phyloP scores from a whole-genome alignment of 2,797 vertebrate genomes.

The Heteromormyrus szaboi region DNA sequence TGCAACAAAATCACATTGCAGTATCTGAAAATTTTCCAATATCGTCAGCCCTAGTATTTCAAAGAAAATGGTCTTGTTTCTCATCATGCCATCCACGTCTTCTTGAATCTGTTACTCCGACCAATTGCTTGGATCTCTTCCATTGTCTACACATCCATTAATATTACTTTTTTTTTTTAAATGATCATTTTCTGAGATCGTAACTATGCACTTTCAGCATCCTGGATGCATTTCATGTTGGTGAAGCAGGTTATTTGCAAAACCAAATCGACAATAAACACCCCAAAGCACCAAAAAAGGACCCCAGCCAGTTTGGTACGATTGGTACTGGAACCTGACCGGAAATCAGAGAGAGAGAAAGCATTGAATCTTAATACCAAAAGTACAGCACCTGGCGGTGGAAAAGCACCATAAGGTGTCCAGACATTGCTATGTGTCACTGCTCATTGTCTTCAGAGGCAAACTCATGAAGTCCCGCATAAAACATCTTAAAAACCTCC shows the following conservation, averaged over 20 bases:
- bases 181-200: background rate
- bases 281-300: background rate
- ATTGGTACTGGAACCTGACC: background rate
- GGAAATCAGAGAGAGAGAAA: background rate
- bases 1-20: background rate
- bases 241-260: background rate
- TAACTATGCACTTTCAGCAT: background rate
- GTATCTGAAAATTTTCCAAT: background rate
- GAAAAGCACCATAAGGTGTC: background rate
- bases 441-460: background rate
- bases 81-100: background rate
- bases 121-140: background rate
- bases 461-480: background rate
- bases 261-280: background rate
- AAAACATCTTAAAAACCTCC: background rate
- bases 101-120: background rate
- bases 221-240: background rate
- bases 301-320: background rate
- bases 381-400: background rate
- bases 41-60: background rate
- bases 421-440: background rate
- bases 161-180: background rate
- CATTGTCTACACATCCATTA: background rate
- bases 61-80: background rate
- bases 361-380: background rate